Evolutionary conservation across 2,797 vertebrate genomes (phyloP), one percentile per base, ranked within the genome.

Genomic region (Acrossocheilus fasciatus): DNA sequence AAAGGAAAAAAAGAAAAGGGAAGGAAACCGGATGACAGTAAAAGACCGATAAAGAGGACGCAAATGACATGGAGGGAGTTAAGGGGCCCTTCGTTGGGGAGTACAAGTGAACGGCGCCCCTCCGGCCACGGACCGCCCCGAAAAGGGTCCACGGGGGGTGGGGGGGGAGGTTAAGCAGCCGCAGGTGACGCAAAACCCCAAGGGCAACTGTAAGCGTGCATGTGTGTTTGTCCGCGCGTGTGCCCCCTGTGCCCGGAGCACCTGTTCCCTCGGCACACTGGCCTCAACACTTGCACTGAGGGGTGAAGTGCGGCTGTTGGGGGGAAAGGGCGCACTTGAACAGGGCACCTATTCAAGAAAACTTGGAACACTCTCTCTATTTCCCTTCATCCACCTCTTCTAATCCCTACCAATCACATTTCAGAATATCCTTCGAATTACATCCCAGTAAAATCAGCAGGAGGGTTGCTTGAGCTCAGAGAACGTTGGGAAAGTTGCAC

Each of bases 231-330:
- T 73, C 66, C 30, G 64, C 47, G 64, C 74, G 87, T 84, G 82
- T 79, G 77, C 83, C 80, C 89, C 89, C 90, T 90, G 89, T 90
- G 90, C 79, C 88, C 59, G 85, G 87, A 89, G 85, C 95, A 96
- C 95, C 95, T 96, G 95, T 96, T 94, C 89, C 89, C 91, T 92
- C 84, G 89, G 90, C 92, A 92, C 93, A 93, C 87, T 72, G 90
- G 90, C 90, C 72, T 85, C 88, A 90, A 95, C 95, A 95, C 92
- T 95, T 95, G 95, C 91, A 93, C 87, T 1, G 69, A 90, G 89
- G 91, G 90, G 90, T 91, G 91, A 90, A 84, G 74, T 83, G 90
- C 92, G 93, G 92, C 94, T 95, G 95, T 93, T 90, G 86, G 90
- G 85, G 85, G 91, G 91, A 82, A 30, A 85, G 88, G 64, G 77